Conservation (phyloP, 2,888 invertebrate species). For the Folsomia manolachei region DNA sequence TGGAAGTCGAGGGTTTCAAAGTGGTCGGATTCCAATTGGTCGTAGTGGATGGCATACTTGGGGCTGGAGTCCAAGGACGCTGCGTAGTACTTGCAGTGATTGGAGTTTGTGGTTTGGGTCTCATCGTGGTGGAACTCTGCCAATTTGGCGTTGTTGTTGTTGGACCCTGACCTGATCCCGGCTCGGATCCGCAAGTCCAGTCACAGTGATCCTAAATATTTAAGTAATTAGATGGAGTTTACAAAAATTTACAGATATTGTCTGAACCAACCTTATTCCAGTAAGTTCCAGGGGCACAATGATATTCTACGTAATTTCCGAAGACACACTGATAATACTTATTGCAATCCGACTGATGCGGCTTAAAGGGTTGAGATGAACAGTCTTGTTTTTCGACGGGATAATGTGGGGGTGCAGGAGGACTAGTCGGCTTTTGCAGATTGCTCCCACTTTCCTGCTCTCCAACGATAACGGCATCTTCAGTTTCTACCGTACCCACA, state of each 20-base stretch:
- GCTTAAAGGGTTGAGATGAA: conserved; percentile 37
- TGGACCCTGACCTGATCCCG: conserved; percentile 54
- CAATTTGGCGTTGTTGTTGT: conserved; percentile 1
- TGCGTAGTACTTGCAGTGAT: conserved; percentile 27
- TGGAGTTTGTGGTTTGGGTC: conserved; percentile 34
- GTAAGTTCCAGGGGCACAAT: conserved; percentile 70
- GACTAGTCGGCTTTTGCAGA: neutral
- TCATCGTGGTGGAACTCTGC: neutral
- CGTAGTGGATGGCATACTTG: conserved; percentile 26
- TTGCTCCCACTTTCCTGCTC: neutral
- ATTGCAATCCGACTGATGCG: conserved; percentile 40
- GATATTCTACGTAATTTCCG: conserved; percentile 66
- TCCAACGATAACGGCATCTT: neutral
- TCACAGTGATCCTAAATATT: conserved; percentile 47
- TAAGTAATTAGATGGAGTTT: too few species aligned
- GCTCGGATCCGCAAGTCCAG: conserved; percentile 52
- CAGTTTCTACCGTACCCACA: neutral
- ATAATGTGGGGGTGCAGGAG: conserved; percentile 11
- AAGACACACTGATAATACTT: conserved; percentile 75
- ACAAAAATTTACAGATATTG: conserved; percentile 1
- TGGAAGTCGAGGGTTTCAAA: conserved; percentile 23
- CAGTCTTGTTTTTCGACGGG: conserved; percentile 22
- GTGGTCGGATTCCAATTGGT: conserved; percentile 11
- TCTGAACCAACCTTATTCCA: conserved; percentile 66
- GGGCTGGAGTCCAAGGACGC: conserved; percentile 18